Evolutionary conservation across 2,888 invertebrate genomes (phyloP).

Genomic region (Diadegma fenestrale): DNA sequence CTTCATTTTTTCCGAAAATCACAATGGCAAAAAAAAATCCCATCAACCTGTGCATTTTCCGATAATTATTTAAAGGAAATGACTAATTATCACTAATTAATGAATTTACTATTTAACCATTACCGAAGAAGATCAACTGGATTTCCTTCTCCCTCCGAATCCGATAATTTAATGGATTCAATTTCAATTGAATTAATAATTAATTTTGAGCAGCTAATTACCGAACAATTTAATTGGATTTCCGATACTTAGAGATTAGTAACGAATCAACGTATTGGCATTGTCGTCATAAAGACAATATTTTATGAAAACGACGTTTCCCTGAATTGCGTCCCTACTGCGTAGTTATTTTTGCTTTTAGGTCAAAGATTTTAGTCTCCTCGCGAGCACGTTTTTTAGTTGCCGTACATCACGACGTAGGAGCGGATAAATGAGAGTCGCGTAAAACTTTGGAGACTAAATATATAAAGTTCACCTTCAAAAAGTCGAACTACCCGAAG

Average conservation of each 20-base stretch:
- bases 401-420: not conserved
- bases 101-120: too few species aligned
- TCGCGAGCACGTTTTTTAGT: not conserved
- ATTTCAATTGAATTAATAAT: too few species aligned
- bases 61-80: too few species aligned
- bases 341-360: not conserved
- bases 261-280: not conserved
- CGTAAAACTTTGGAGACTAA: slow-evolving; percentile 23
- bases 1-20: not conserved
- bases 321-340: not conserved
- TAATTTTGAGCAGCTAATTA: too few species aligned
- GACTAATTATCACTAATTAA: too few species aligned
- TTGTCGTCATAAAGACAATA: not conserved
- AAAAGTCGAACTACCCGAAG: slow-evolving; percentile 43
- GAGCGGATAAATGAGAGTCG: not conserved
- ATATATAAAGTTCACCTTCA: slow-evolving; percentile 53
- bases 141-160: too few species aligned
- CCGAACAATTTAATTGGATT: too few species aligned
- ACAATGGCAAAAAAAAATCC: not conserved
- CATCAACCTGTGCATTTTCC: too few species aligned
- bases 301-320: not conserved
- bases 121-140: too few species aligned
- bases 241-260: not conserved
- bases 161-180: too few species aligned
- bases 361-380: not conserved